Percentiles rank a stretch among this genome's conserved stretches.
phyloP scores from a whole-genome alignment of 2,797 vertebrate species.

The Hipposideros larvatus region DNA sequence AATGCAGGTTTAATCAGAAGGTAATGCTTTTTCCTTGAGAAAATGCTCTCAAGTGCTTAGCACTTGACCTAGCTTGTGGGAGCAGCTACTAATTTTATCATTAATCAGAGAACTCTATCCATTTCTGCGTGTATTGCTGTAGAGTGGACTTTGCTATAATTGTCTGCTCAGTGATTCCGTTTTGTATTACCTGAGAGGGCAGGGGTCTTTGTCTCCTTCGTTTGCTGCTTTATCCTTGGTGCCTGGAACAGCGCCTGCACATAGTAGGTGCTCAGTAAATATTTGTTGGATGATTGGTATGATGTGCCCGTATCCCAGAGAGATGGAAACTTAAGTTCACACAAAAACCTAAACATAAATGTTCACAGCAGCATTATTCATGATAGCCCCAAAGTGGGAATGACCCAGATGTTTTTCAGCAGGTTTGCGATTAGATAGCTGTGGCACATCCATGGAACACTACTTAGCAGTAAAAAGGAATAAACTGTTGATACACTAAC shows the following conservation, averaged over 20 bases:
- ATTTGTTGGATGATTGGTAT: neutral
- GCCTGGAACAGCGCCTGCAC: neutral
- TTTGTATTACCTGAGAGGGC: neutral
- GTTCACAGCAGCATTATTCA: neutral
- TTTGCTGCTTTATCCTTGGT: neutral
- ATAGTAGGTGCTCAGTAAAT: neutral
- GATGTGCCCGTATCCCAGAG: neutral
- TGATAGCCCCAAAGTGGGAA: neutral
- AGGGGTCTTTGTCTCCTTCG: neutral
- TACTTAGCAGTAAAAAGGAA: neutral
- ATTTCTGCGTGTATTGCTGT: neutral
- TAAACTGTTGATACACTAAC: fast-evolving
- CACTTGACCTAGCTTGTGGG: neutral
- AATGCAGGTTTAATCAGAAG: neutral
- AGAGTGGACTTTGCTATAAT: neutral
- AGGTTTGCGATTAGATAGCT: too few species aligned
- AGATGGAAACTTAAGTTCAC: neutral
- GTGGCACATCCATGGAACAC: neutral
- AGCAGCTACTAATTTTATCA: neutral
- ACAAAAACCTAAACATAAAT: neutral
- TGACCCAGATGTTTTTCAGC: neutral
- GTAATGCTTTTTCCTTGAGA: neutral
- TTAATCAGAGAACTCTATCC: neutral
- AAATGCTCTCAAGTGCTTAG: neutral
- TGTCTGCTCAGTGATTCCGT: neutral